These are phyloP conservation scores for Subacronicta megacephala DNA, from an alignment of 2,888 invertebrate genomes.

Conservation along the genomic window DNA sequence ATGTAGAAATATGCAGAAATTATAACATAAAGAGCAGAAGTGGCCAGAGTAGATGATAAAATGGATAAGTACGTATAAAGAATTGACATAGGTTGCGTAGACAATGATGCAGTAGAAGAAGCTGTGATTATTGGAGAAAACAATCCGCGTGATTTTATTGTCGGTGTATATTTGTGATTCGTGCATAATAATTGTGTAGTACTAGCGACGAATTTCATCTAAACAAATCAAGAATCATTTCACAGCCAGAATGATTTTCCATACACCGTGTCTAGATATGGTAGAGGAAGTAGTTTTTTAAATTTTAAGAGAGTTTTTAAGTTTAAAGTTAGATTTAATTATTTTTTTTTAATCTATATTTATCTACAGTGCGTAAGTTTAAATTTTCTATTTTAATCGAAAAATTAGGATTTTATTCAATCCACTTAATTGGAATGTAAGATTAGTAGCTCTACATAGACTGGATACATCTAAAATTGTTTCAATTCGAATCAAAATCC, in stretches of 20 bases:
- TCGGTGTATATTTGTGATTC: constrained; percentile 68
- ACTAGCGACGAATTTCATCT: constrained; percentile 71
- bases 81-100: constrained; percentile 72
- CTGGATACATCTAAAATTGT: constrained; percentile 62
- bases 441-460: constrained; percentile 80
- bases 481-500: constrained; percentile 53
- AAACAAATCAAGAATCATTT: constrained; percentile 80
- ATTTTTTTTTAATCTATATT: constrained; percentile 79
- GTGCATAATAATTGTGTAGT: constrained; percentile 45
- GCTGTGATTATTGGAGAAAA: constrained; percentile 48
- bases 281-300: constrained; percentile 76
- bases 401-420: constrained; percentile 77
- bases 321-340: constrained; percentile 74
- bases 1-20: constrained; percentile 61
- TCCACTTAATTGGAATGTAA: constrained; percentile 83
- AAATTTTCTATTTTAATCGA: constrained; percentile 83
- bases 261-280: constrained; percentile 86
- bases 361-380: constrained; percentile 88
- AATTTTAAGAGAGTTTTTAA: constrained; percentile 72
- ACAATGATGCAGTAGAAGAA: constrained; percentile 46
- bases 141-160: constrained; percentile 71
- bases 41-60: constrained; percentile 51
- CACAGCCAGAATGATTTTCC: constrained; percentile 89
- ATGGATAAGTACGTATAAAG: constrained; percentile 67
- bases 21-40: constrained; percentile 41